These are phyloP conservation scores for Dolichomitus sp. DNA, from an alignment of 2,888 invertebrate genomes.

Conservation along the genomic window DNA sequence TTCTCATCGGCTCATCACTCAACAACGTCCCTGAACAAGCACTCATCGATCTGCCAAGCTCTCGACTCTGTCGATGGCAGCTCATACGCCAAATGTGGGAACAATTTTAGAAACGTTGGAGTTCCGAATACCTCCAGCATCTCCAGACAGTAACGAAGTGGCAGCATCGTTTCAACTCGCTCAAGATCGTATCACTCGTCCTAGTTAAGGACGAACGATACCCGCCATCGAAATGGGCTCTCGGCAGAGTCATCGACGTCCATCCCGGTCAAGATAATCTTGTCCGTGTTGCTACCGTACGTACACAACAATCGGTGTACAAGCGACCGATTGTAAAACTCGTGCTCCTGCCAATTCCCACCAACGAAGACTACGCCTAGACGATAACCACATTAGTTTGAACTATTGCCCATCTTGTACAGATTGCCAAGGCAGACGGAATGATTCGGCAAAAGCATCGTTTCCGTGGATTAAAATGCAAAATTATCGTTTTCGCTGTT, in stretches of 20 bases:
- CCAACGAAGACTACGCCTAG: conserved; percentile 3
- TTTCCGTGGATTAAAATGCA: no score
- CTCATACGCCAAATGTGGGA: conserved; percentile 34
- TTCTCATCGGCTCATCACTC: background rate
- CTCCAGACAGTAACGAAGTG: conserved; percentile 51
- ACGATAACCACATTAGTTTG: no score
- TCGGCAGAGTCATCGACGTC: conserved; percentile 55
- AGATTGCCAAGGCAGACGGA: no score
- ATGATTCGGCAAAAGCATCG: no score
- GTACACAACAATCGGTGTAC: background rate
- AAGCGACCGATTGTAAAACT: conserved; percentile 15
- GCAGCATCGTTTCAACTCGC: conserved; percentile 40
- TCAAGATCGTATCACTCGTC: conserved; percentile 59
- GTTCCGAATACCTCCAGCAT: conserved; percentile 61
- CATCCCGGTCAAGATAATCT: no score
- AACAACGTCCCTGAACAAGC: background rate
- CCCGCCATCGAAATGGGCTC: conserved; percentile 64
- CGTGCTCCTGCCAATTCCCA: background rate
- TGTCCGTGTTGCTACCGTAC: conserved; percentile 64
- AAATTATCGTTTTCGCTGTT: no score
- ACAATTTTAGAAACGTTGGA: conserved; percentile 64
- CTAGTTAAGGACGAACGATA: conserved; percentile 54
- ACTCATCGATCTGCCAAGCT: background rate
- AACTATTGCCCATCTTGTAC: no score
- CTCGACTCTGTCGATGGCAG: conserved; percentile 11